phyloP scores from a whole-genome alignment of 2,113 vertebrate genomes.

The Isichthys henryi region DNA sequence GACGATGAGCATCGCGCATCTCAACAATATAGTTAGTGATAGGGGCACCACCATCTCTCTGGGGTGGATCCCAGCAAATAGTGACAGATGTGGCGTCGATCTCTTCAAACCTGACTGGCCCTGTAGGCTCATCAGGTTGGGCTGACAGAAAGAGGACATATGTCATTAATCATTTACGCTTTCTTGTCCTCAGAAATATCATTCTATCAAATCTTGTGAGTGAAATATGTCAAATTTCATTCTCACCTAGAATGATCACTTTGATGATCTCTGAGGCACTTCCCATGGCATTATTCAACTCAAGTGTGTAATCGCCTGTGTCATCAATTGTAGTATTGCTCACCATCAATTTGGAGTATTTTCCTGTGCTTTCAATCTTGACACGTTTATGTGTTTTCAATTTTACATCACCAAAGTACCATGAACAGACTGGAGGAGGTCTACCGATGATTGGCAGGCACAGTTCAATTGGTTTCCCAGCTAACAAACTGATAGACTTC shows the following conservation, averaged over 20 bases:
- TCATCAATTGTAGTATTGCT: constrained; percentile 87
- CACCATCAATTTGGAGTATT: constrained; percentile 77
- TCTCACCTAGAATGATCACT: constrained; percentile 87
- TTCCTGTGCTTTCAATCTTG: constrained; percentile 76
- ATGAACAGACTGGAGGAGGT: constrained; percentile 80
- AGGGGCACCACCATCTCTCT: constrained; percentile 83
- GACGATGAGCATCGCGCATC: constrained; percentile 91
- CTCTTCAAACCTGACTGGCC: constrained; percentile 82
- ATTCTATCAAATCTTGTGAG: background rate
- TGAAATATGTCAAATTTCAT: constrained; percentile 20
- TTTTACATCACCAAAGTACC: constrained; percentile 81
- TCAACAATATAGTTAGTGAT: constrained; percentile 86
- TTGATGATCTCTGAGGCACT: constrained; percentile 77
- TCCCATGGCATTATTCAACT: constrained; percentile 84
- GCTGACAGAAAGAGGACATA: constrained; percentile 52
- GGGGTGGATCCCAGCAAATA: constrained; percentile 85
- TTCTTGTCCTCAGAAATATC: background rate
- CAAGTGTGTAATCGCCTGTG: constrained; percentile 81
- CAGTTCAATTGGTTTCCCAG: constrained; percentile 83
- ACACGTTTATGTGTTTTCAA: constrained; percentile 80
- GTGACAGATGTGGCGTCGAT: constrained; percentile 80
- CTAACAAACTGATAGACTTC: constrained; percentile 79
- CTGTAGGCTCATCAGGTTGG: constrained; percentile 84
- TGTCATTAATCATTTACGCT: constrained; percentile 20
- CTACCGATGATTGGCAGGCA: constrained; percentile 82